phyloP scores from a whole-genome alignment of 2,888 invertebrate genomes.

The Odontocolon sp. region DNA sequence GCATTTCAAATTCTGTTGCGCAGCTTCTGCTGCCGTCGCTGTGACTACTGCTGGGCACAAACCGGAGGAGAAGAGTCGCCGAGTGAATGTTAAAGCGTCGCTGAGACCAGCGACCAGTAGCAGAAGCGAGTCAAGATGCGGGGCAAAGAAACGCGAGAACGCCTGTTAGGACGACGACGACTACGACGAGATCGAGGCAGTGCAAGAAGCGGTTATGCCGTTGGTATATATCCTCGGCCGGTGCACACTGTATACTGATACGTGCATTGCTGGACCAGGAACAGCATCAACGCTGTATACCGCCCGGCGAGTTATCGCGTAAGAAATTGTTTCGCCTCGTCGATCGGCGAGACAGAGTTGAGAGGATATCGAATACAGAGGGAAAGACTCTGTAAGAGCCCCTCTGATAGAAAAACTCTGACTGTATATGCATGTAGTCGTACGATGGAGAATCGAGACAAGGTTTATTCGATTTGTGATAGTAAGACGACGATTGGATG shows the following conservation, averaged over 20 bases:
- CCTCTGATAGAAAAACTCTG: not conserved
- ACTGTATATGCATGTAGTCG: not conserved
- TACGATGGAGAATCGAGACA: not conserved
- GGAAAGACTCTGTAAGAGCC: not conserved
- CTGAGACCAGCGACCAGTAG: not conserved
- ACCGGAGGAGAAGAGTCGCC: conserved; percentile 24
- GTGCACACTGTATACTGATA: not conserved
- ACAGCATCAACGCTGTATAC: not conserved
- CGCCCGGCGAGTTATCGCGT: conserved; percentile 32
- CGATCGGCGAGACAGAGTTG: not conserved
- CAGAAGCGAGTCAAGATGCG: conserved; percentile 1
- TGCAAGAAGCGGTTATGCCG: conserved; percentile 54
- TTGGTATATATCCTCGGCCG: conserved; percentile 4
- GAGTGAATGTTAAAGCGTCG: conserved; percentile 44
- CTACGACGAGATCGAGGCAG: conserved; percentile 1
- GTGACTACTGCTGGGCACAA: conserved; percentile 1
- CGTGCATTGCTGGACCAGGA: not conserved
- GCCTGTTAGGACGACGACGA: not conserved
- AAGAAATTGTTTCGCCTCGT: conserved; percentile 50
- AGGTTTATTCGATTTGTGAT: not conserved
- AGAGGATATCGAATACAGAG: not conserved
- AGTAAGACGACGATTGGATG: not conserved
- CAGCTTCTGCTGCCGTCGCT: not conserved
- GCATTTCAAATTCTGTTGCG: conserved; percentile 40
- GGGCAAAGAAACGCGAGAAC: conserved; percentile 30